Percentiles rank a stretch among this genome's conserved stretches.
These are phyloP conservation scores for Scaptomyza graminum DNA, from an alignment of 1,140 invertebrate genomes.

Conservation along the genomic window DNA sequence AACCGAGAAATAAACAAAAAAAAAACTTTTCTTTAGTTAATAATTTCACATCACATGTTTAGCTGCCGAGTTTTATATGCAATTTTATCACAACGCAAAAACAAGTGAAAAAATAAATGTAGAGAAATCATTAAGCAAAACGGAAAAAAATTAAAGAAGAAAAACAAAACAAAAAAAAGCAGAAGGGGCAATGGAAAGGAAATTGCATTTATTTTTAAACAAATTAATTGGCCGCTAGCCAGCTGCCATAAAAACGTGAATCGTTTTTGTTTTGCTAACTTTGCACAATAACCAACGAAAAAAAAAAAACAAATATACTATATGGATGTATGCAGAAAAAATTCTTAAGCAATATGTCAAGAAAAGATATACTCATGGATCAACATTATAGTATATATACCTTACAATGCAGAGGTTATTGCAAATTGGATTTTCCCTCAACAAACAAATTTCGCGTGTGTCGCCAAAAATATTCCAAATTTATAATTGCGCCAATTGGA, in stretches of 20 bases:
- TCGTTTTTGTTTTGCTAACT: slow-evolving; percentile 55
- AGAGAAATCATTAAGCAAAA: slow-evolving; percentile 35
- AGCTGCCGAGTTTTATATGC: slow-evolving; percentile 31
- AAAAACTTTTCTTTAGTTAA: slow-evolving; percentile 6
- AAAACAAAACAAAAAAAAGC: neutral
- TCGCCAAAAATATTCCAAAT: slow-evolving; percentile 13
- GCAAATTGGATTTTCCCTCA: slow-evolving; percentile 38
- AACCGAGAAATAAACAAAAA: neutral
- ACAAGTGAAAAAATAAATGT: slow-evolving; percentile 18
- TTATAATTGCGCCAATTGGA: slow-evolving; percentile 38
- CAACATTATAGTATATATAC: neutral
- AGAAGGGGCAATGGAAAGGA: slow-evolving; percentile 35
- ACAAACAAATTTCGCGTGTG: slow-evolving; percentile 6
- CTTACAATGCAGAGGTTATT: slow-evolving; percentile 14
- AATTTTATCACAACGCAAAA: slow-evolving; percentile 58
- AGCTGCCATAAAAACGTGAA: slow-evolving; percentile 79
- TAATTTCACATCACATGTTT: slow-evolving; percentile 35
- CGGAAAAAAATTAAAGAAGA: slow-evolving; percentile 26
- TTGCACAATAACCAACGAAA: slow-evolving; percentile 22
- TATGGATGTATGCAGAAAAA: slow-evolving; percentile 1
- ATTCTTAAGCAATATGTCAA: slow-evolving; percentile 41
- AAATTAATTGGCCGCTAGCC: slow-evolving; percentile 70
- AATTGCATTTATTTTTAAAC: slow-evolving; percentile 76
- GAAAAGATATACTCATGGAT: slow-evolving; percentile 7
- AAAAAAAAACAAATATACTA: slow-evolving; percentile 21